These are phyloP conservation scores for Arrhamphus sclerolepis DNA, from an alignment of 2,797 vertebrate species.

Conservation along the genomic window DNA sequence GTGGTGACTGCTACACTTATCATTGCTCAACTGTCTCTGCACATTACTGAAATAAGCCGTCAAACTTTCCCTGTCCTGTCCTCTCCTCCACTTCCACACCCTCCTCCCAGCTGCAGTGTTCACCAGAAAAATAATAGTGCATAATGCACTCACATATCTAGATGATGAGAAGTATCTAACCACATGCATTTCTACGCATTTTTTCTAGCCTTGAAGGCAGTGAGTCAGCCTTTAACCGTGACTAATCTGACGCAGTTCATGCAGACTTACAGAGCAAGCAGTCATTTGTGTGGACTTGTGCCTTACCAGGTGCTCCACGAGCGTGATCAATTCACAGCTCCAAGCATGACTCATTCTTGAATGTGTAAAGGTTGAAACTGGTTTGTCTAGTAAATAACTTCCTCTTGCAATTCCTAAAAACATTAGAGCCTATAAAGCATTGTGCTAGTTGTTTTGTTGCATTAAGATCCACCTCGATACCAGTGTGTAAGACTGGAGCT, in stretches of 20 bases:
- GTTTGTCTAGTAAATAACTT: constrained; percentile 35
- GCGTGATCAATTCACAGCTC: constrained; percentile 1
- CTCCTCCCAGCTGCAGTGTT: constrained; percentile 28
- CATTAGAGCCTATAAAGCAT: background rate
- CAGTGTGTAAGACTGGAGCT: background rate
- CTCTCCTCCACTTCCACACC: constrained; percentile 67
- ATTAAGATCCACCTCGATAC: background rate
- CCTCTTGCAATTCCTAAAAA: constrained; percentile 7
- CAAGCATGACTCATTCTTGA: background rate
- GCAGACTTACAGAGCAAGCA: background rate
- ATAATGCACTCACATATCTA: background rate
- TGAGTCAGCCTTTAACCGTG: constrained; percentile 4
- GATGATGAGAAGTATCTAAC: constrained; percentile 6
- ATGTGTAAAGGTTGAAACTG: constrained; percentile 25
- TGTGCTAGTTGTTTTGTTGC: background rate
- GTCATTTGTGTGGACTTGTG: constrained; percentile 11
- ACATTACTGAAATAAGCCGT: constrained; percentile 69
- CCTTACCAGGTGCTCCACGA: background rate
- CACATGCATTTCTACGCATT: constrained; percentile 3
- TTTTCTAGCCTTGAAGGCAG: constrained; percentile 5
- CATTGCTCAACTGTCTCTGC: constrained; percentile 69
- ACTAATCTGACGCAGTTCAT: background rate
- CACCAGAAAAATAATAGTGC: constrained; percentile 10
- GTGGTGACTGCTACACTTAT: constrained; percentile 58
- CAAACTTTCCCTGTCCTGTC: constrained; percentile 58